Evolutionary conservation across 2,888 invertebrate species (phyloP).

Genomic region (Pyrocoelia pectoralis): DNA sequence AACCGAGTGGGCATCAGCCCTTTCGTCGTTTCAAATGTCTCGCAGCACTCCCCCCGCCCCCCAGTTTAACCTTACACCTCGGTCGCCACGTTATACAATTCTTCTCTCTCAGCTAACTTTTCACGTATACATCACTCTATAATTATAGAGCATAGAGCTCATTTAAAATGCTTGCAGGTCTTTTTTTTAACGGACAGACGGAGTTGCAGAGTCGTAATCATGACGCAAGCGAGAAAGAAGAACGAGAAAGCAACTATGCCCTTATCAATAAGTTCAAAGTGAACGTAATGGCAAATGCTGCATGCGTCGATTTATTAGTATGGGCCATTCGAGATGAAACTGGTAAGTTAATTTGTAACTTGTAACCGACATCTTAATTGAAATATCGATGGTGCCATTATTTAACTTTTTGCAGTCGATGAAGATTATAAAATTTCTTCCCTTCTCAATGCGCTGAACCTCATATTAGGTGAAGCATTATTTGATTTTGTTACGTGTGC

Average conservation of each 20-base stretch:
- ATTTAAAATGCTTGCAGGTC: no score
- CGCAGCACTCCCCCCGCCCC: no score
- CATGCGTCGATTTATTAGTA: slow-evolving; percentile 95
- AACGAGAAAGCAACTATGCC: slow-evolving; percentile 80
- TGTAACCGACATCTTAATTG: neutral
- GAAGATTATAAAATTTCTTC: slow-evolving; percentile 76
- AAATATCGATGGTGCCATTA: neutral
- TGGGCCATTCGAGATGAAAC: slow-evolving; percentile 98
- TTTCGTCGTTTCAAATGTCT: no score
- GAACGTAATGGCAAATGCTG: slow-evolving; percentile 96
- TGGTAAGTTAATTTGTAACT: slow-evolving; percentile 65
- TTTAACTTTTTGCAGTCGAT: slow-evolving; percentile 66
- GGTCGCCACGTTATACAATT: no score
- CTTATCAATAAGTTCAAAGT: slow-evolving; percentile 91
- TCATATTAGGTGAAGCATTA: slow-evolving; percentile 68
- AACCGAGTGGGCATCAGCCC: no score
- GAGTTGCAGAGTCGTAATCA: slow-evolving; percentile 88
- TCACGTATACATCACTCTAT: no score
- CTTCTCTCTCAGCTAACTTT: no score
- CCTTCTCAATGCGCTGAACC: slow-evolving; percentile 76
- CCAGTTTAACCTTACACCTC: no score
- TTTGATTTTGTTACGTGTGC: slow-evolving; percentile 23
- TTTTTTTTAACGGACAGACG: slow-evolving; percentile 92
- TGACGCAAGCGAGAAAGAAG: slow-evolving; percentile 84
- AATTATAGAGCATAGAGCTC: no score